A percentile compares a stretch with the other conserved stretches of the same genome.
Evolutionary conservation across 2,888 invertebrate species (phyloP).

Genomic region (Piscicola geometra): DNA sequence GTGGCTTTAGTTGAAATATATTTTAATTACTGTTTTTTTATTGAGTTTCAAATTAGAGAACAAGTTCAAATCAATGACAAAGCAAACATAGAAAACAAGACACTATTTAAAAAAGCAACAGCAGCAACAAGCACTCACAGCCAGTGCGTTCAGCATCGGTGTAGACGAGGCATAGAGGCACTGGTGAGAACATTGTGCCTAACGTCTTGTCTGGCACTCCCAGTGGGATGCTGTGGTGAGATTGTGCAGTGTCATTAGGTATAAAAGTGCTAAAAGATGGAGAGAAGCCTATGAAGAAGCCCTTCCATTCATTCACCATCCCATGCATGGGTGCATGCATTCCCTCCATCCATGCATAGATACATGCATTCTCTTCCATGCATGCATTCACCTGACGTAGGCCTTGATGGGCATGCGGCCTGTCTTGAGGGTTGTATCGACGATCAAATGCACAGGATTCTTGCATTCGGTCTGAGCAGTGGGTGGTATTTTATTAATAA

Average conservation of each 20-base stretch:
- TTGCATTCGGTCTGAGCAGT: conserved; percentile 68
- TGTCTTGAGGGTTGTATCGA: conserved; percentile 78
- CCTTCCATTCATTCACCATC: background rate
- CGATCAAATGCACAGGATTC: conserved; percentile 87
- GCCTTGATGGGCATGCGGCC: conserved; percentile 88
- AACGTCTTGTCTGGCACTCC: conserved; percentile 89
- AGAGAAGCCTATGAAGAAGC: no score
- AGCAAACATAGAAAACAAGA: background rate
- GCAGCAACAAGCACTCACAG: conserved; percentile 50
- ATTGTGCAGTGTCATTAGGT: no score
- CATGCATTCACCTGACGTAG: conserved; percentile 66
- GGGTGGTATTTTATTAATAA: background rate
- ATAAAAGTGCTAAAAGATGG: no score
- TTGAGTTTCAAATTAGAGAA: no score
- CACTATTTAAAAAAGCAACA: background rate
- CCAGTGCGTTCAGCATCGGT: conserved; percentile 82
- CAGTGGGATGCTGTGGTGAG: conserved; percentile 72
- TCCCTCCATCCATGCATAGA: background rate
- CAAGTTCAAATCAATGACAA: background rate
- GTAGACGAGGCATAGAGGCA: conserved; percentile 78
- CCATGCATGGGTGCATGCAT: background rate
- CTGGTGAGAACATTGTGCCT: conserved; percentile 80
- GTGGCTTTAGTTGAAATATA: no score
- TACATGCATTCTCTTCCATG: no score
- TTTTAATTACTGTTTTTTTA: no score